Base-by-base conservation (phyloP, 2,797 vertebrate species). In the Lycodopsis pacificus region DNA sequence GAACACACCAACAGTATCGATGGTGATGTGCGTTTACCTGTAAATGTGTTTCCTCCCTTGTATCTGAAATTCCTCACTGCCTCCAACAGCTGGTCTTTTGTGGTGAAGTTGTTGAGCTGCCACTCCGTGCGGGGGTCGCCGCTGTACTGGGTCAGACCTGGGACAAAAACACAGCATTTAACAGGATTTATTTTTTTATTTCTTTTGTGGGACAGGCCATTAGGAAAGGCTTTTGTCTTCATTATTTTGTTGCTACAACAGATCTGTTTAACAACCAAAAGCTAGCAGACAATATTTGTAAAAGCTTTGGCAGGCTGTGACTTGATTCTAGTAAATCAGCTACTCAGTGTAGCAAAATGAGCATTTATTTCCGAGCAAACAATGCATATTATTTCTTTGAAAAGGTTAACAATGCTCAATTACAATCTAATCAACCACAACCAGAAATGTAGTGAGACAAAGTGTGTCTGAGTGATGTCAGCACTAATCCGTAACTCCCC, bases 11-110 rank as follows among this genome's bases (percentile, higher is more conserved):
- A 64, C 9, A n/a, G 30, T 25, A 36, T 15, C 3, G 1, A 68
- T 22, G 22, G 30, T 65, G 19, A 12, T 1, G 44, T 17, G 61
- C 67, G 51, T 51, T 83, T 91, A 98, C 97, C 97, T 91, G 97
- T 98, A 32, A 99, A 97, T 0, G 97, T 98, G 95, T 98, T 99
- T 64, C 98, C 97, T 4, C 97, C 98, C 69, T 97, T 98, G 85
- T 98, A 99, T 68, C 90, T 93, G 76, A 99, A 87, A 51, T 86
- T 95, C 64, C 91, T 95, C 0, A 99, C 25, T 0, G 96, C 97
- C 2, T 96, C 96, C 84, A 98, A 78, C 59, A 99, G 90, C 80
- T 97, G 95, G 0, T 96, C 95, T 90, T 94, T 96, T 0, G 94
- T 95, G 10, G 92, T 91, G 76, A 96, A 96, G 76, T 96, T 59